Conservation (phyloP, 2,888 invertebrate species). For the Omphaloscelis lunosa region DNA sequence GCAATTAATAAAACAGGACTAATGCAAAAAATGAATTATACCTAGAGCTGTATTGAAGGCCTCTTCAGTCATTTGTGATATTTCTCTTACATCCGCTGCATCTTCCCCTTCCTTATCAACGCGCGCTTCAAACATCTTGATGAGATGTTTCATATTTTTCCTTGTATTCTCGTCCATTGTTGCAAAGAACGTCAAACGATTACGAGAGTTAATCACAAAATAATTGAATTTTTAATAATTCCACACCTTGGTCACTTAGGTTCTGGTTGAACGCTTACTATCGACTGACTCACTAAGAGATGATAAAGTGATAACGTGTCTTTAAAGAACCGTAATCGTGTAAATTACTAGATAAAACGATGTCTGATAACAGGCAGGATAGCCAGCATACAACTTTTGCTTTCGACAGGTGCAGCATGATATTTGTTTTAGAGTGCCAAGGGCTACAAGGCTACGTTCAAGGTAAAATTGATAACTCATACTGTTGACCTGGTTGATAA, state of each 20-base stretch:
- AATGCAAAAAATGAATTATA: constrained; percentile 48
- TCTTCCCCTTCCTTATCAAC: constrained; percentile 71
- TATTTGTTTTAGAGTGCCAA: constrained; percentile 20
- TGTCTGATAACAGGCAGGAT: constrained; percentile 49
- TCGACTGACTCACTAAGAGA: constrained; percentile 80
- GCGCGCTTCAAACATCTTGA: constrained; percentile 84
- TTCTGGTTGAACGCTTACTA: constrained; percentile 73
- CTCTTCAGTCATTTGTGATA: constrained; percentile 65
- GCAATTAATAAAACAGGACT: constrained; percentile 18
- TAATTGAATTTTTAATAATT: constrained; percentile 37
- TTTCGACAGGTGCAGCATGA: constrained; percentile 30
- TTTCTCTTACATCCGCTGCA: constrained; percentile 70
- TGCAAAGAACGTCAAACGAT: constrained; percentile 34
- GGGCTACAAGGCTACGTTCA: constrained; percentile 13
- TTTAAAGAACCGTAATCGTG: constrained; percentile 70
- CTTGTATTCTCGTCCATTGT: constrained; percentile 74
- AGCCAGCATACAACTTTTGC: constrained; percentile 43
- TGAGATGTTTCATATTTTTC: constrained; percentile 81
- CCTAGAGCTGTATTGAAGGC: constrained; percentile 71
- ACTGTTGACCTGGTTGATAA: constrained; percentile 4
- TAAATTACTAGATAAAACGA: constrained; percentile 70
- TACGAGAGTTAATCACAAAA: constrained; percentile 41
- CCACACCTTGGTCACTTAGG: constrained; percentile 46
- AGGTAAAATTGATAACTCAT: constrained; percentile 11
- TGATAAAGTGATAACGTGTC: constrained; percentile 75